Percentiles rank a stretch among this genome's conserved stretches.
Conservation (phyloP, 2,113 vertebrate species). For the human (Homo sapiens) region DNA sequence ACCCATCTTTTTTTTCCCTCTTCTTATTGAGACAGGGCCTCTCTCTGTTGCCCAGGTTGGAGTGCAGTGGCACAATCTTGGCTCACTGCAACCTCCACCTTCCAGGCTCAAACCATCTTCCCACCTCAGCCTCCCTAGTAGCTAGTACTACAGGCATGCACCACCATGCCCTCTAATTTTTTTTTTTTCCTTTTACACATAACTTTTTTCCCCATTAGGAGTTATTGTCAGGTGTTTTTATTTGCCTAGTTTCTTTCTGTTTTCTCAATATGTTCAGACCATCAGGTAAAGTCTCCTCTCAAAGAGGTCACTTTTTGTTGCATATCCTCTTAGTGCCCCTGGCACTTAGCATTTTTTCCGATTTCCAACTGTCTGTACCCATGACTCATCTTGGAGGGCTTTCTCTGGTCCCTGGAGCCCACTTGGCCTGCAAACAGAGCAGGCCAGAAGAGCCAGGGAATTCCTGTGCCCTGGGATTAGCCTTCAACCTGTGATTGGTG, state of each 20-base stretch:
- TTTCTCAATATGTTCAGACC: not conserved
- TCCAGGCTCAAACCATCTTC: no score
- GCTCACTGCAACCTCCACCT: no score
- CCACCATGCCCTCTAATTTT: no score
- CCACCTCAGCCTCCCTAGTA: no score
- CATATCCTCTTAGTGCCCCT: not conserved
- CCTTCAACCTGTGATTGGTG: not conserved
- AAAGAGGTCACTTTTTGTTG: not conserved
- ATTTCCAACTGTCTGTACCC: not conserved
- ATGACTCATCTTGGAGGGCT: not conserved
- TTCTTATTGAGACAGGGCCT: no score
- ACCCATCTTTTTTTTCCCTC: no score
- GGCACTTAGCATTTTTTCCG: not conserved
- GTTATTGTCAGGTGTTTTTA: not conserved
- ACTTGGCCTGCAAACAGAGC: no score
- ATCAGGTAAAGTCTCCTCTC: not conserved
- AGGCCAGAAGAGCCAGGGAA: not conserved
- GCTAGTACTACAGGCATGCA: no score
- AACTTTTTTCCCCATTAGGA: not conserved
- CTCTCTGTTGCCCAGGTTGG: no score
- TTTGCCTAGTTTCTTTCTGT: not conserved
- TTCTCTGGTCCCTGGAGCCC: not conserved
- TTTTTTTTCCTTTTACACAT: not conserved
- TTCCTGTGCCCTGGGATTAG: not conserved
- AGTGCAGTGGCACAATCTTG: no score